phyloP scores from a whole-genome alignment of 2,797 vertebrate genomes.

The Pangasius krempfi region DNA sequence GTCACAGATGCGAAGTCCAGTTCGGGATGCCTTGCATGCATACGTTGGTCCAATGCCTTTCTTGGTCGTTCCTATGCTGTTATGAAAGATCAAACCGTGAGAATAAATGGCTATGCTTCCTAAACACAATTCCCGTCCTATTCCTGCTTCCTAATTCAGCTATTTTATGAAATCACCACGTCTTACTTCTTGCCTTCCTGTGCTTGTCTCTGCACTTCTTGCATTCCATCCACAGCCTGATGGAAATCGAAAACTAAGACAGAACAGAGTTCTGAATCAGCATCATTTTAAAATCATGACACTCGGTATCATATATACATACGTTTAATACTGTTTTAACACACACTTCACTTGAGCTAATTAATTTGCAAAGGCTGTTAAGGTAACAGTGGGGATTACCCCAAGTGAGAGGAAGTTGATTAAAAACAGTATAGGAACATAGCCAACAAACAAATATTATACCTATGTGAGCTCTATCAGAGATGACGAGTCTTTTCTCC shows the following conservation, averaged over 20 bases:
- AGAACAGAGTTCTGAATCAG: constrained; percentile 28
- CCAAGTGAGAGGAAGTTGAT: neutral
- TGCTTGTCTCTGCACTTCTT: constrained; percentile 93
- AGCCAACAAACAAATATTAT: constrained; percentile 54
- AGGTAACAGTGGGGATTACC: neutral
- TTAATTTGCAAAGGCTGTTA: neutral
- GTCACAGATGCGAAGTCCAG: constrained; percentile 93
- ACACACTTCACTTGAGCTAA: neutral
- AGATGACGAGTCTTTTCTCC: constrained; percentile 96
- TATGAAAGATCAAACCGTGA: constrained; percentile 15
- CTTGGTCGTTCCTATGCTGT: constrained; percentile 96
- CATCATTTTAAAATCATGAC: neutral
- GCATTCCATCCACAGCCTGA: constrained; percentile 94
- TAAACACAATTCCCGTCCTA: neutral
- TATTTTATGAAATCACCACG: neutral
- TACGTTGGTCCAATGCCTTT: constrained; percentile 98
- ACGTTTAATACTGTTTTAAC: neutral
- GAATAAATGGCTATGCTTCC: neutral
- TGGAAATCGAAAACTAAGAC: constrained; percentile 95
- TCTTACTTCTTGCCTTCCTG: constrained; percentile 96
- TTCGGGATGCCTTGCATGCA: constrained; percentile 94
- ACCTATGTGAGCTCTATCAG: constrained; percentile 97
- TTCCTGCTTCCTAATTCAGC: neutral
- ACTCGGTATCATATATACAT: too few relatives aligned
- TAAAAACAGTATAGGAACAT: neutral